Conservation (phyloP, 37 sponge, comb jelly and placozoan genomes). For the Dysidea cf. avara region DNA sequence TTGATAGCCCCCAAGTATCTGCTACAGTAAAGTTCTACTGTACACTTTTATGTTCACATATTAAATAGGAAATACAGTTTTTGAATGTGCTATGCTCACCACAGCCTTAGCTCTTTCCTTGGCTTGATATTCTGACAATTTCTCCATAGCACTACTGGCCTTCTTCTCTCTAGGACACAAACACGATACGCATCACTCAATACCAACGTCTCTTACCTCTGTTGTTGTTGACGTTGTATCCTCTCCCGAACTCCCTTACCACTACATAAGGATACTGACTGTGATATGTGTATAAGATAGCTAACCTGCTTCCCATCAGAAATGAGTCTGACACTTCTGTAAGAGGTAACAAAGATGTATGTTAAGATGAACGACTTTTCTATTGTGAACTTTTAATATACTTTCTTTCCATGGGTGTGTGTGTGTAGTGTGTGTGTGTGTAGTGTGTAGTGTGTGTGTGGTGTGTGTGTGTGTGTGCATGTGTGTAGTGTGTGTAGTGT, state of each 20-base stretch:
- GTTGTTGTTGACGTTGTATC: constrained; percentile 3
- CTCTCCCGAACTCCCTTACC: neutral
- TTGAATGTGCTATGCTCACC: constrained; percentile 47
- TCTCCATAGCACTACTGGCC: constrained; percentile 55
- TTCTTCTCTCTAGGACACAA: constrained; percentile 47
- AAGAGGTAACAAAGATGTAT: neutral
- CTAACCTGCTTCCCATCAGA: constrained; percentile 35
- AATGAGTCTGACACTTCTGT: constrained; percentile 34
- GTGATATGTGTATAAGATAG: no score
- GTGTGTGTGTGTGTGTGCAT: no score
- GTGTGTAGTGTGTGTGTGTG: no score
- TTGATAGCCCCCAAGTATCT: no score
- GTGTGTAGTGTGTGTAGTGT: no score
- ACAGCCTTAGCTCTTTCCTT: constrained; percentile 70
- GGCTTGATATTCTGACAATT: constrained; percentile 68
- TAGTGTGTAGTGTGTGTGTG: no score
- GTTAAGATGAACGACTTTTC: neutral
- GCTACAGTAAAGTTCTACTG: no score
- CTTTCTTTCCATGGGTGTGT: neutral
- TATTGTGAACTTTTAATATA: neutral
- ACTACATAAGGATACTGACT: neutral
- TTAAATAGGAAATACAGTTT: no score
- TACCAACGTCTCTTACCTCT: neutral
- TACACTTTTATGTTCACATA: no score
- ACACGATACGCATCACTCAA: neutral